Conservation (phyloP, 2,888 invertebrate genomes). For the Scaeva pyrastri region DNA sequence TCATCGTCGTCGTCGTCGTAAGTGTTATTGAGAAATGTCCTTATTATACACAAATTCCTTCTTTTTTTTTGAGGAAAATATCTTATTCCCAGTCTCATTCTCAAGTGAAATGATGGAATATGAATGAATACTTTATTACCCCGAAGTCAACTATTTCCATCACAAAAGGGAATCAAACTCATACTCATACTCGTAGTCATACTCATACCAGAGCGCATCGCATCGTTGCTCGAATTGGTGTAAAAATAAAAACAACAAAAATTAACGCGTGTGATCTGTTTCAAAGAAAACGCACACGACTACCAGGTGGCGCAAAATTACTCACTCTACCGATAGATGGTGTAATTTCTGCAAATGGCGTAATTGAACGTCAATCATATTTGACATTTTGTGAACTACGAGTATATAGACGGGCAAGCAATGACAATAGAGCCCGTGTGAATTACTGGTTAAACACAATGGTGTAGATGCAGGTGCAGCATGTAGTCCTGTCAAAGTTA, state of each 20-base stretch:
- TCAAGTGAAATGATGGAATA: constrained; percentile 48
- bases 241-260: constrained; percentile 21
- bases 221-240: constrained; percentile 29
- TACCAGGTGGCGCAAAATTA: too few relatives aligned
- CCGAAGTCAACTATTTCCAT: constrained; percentile 42
- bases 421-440: too few relatives aligned
- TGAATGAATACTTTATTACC: constrained; percentile 72
- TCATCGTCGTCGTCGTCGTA: too few relatives aligned
- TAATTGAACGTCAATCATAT: too few relatives aligned
- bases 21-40: not conserved
- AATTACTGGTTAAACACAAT: too few relatives aligned
- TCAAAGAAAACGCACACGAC: not conserved
- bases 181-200: too few relatives aligned
- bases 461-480: too few relatives aligned
- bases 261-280: constrained; percentile 16
- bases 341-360: too few relatives aligned
- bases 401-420: too few relatives aligned
- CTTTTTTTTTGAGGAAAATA: not conserved
- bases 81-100: constrained; percentile 9
- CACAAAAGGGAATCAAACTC: not conserved
- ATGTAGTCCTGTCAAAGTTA: too few relatives aligned
- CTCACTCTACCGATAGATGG: too few relatives aligned
- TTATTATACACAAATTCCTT: not conserved
- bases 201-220: not conserved
- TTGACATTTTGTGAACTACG: not conserved